Evolutionary conservation across 2,113 vertebrate genomes (phyloP).

Genomic region (Menidia beryllina): DNA sequence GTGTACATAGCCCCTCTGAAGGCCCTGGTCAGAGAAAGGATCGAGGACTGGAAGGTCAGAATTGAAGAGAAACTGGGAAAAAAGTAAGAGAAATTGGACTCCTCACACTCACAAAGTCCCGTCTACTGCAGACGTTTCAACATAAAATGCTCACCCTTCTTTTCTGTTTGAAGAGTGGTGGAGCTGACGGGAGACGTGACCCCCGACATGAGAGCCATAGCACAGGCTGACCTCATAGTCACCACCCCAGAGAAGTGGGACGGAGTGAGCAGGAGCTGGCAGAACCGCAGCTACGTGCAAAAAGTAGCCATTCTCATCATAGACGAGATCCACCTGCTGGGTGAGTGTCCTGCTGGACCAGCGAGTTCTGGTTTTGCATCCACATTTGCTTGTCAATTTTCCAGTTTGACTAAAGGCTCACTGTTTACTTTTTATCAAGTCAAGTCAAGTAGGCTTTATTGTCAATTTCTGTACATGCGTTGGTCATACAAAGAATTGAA

Average conservation of each 20-base stretch:
- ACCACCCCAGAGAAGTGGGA: slow-evolving; percentile 99
- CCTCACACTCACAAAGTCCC: background rate
- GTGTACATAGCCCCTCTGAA: slow-evolving; percentile 98
- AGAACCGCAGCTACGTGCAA: slow-evolving; percentile 96
- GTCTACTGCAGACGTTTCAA: background rate
- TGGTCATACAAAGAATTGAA: too few species aligned
- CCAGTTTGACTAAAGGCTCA: too few species aligned
- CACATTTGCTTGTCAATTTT: too few species aligned
- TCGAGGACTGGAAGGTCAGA: slow-evolving; percentile 97
- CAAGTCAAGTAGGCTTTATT: too few species aligned
- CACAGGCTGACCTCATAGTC: slow-evolving; percentile 95
- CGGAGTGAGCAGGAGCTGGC: slow-evolving; percentile 97
- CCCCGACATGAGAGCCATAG: slow-evolving; percentile 95
- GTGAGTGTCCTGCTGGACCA: slow-evolving; percentile 67
- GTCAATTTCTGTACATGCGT: too few species aligned
- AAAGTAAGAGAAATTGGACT: slow-evolving; percentile 87
- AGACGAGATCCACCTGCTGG: slow-evolving; percentile 97
- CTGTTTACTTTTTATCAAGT: too few species aligned
- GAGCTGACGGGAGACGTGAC: slow-evolving; percentile 97
- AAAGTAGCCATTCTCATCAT: slow-evolving; percentile 98
- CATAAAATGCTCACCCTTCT: background rate
- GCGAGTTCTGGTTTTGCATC: background rate
- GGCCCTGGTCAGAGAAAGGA: slow-evolving; percentile 95
- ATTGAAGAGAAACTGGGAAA: slow-evolving; percentile 96
- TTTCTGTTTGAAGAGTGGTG: slow-evolving; percentile 86